Evolutionary conservation across 2,797 vertebrate species (phyloP).

Genomic region (Cossypha heuglini): DNA sequence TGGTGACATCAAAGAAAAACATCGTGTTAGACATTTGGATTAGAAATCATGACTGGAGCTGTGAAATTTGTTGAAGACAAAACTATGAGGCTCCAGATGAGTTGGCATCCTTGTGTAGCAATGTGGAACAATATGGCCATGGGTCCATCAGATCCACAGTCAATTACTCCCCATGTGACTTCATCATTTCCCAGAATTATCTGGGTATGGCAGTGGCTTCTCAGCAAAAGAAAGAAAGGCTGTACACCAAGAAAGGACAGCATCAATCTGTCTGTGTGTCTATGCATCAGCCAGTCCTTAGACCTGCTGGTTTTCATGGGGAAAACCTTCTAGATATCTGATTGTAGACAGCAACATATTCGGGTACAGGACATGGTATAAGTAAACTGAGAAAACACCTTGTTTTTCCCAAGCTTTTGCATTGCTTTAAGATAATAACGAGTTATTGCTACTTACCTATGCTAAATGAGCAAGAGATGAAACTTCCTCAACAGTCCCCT

Average conservation of each 20-base stretch:
- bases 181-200: neutral
- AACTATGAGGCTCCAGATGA: neutral
- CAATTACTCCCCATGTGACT: rapidly evolving
- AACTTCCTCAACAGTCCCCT: conserved; percentile 19
- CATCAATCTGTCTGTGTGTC: neutral
- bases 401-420: conserved; percentile 6
- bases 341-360: neutral
- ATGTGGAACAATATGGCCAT: rapidly evolving
- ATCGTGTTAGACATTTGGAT: neutral
- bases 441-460: conserved; percentile 49
- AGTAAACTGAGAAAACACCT: neutral
- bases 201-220: neutral
- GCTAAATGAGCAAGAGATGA: conserved; percentile 49
- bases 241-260: neutral
- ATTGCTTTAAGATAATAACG: neutral
- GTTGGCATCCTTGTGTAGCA: neutral
- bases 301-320: neutral
- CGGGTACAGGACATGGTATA: neutral
- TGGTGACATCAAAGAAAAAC: neutral
- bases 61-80: neutral
- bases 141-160: neutral
- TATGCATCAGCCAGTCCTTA: neutral
- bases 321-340: neutral
- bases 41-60: neutral
- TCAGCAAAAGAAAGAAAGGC: neutral